A percentile compares a stretch with the other conserved stretches of the same genome.
phyloP scores from a whole-genome alignment of 2,797 vertebrate genomes.

The Pterois miles region DNA sequence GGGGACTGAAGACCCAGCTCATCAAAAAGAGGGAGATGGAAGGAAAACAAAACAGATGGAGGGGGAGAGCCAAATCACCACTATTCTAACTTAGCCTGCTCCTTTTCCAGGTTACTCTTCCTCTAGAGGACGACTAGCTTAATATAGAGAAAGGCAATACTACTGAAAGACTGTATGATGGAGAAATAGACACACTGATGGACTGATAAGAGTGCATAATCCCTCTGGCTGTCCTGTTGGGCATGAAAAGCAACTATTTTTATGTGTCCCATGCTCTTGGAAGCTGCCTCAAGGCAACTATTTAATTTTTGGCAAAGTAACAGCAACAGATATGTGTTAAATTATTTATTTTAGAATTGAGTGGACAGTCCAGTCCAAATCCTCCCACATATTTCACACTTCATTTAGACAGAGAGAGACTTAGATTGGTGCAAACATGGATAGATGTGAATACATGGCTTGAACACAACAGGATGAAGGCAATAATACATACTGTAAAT shows the following conservation, averaged over 20 bases:
- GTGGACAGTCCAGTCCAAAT: conserved; percentile 63
- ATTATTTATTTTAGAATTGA: conserved; percentile 50
- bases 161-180: conserved; percentile 38
- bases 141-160: conserved; percentile 50
- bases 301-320: conserved; percentile 46
- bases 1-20: conserved; percentile 87
- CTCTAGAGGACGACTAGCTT: conserved; percentile 45
- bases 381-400: conserved; percentile 74
- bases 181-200: conserved; percentile 35
- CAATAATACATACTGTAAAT: conserved; percentile 9
- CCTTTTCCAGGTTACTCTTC: conserved; percentile 55
- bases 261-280: conserved; percentile 27
- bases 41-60: conserved; percentile 89
- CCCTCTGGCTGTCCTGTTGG: conserved; percentile 37
- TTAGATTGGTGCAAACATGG: conserved; percentile 30
- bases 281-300: conserved; percentile 29
- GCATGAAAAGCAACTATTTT: conserved; percentile 55
- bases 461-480: conserved; percentile 29
- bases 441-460: conserved; percentile 25
- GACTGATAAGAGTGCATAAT: conserved; percentile 38
- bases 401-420: conserved; percentile 48
- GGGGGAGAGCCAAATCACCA: conserved; percentile 80
- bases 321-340: conserved; percentile 37
- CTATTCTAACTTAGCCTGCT: conserved; percentile 71
- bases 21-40: conserved; percentile 87